Evolutionary conservation across 2,888 invertebrate species (phyloP).

Genomic region (Caenorhabditis afra): DNA sequence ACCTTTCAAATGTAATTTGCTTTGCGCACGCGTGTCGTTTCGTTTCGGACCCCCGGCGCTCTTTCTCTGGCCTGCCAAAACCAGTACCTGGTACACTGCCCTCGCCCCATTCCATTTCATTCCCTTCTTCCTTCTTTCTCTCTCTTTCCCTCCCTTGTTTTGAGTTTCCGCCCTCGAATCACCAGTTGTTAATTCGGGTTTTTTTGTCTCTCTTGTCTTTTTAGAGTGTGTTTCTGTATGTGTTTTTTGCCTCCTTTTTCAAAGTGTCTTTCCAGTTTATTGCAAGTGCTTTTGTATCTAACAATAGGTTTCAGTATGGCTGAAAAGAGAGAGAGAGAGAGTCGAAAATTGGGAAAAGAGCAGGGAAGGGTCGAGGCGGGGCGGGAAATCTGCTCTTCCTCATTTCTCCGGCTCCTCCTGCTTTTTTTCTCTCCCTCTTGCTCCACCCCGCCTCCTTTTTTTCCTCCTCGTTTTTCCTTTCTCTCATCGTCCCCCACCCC

Average conservation of each 20-base stretch:
- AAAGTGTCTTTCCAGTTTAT: neutral
- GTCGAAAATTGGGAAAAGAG: too few species aligned
- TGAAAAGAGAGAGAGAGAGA: too few species aligned
- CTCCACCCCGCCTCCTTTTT: neutral
- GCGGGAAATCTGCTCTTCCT: neutral
- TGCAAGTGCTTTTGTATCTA: neutral
- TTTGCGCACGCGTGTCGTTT: slow-evolving; percentile 38
- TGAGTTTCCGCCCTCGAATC: slow-evolving; percentile 17
- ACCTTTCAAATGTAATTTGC: slow-evolving; percentile 47
- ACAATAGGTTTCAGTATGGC: too few species aligned
- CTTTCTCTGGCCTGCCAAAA: slow-evolving; percentile 32
- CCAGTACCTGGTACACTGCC: slow-evolving; percentile 29
- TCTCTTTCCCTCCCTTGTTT: slow-evolving; percentile 5
- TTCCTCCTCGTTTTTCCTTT: slow-evolving; percentile 1
- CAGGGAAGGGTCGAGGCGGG: too few species aligned
- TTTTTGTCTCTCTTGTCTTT: slow-evolving; percentile 7
- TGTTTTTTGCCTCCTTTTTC: slow-evolving; percentile 4
- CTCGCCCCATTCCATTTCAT: too few species aligned
- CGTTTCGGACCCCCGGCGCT: slow-evolving; percentile 17
- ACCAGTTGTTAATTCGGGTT: slow-evolving; percentile 19
- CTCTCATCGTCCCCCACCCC: slow-evolving; percentile 4
- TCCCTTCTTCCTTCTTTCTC: neutral
- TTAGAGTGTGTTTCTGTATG: slow-evolving; percentile 5
- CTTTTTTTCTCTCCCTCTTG: slow-evolving; percentile 11
- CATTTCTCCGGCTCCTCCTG: slow-evolving; percentile 8